Percentiles rank a stretch among this genome's conserved stretches.
Conservation (phyloP, 2,113 vertebrate species). For the Zapornia atra region DNA sequence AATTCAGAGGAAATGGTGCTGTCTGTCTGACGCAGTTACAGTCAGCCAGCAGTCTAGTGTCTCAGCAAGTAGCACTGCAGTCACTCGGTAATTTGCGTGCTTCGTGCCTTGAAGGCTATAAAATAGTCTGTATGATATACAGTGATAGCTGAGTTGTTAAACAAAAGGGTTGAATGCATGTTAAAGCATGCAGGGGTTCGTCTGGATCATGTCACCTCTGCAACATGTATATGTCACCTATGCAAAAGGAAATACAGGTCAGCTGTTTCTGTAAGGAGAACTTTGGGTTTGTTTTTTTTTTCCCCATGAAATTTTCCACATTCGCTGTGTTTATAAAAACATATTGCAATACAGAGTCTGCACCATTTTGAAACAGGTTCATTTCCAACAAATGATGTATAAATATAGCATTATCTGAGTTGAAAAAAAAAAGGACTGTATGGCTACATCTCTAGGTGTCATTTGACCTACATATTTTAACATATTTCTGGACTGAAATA, state of each 20-base stretch:
- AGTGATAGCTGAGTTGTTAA: neutral
- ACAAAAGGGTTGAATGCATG: neutral
- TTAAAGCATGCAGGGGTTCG: neutral
- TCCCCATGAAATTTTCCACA: neutral
- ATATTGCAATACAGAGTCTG: neutral
- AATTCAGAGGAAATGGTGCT: constrained; percentile 44
- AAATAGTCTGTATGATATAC: neutral
- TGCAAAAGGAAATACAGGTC: neutral
- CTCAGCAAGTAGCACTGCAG: constrained; percentile 8
- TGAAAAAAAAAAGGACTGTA: neutral
- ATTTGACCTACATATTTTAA: neutral
- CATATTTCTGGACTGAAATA: neutral
- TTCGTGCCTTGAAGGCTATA: neutral
- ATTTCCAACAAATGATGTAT: neutral
- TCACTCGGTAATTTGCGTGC: neutral
- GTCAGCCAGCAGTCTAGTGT: neutral
- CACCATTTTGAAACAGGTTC: neutral
- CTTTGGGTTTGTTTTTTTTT: too few relatives aligned
- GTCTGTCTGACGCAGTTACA: constrained; percentile 7
- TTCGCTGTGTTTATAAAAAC: neutral
- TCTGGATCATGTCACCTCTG: neutral
- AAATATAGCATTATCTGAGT: rapidly evolving
- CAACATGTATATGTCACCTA: neutral
- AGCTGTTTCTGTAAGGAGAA: neutral
- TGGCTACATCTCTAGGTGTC: neutral